These are phyloP conservation scores for Oryzaephilus surinamensis DNA, from an alignment of 1,140 invertebrate genomes.

Conservation along the genomic window DNA sequence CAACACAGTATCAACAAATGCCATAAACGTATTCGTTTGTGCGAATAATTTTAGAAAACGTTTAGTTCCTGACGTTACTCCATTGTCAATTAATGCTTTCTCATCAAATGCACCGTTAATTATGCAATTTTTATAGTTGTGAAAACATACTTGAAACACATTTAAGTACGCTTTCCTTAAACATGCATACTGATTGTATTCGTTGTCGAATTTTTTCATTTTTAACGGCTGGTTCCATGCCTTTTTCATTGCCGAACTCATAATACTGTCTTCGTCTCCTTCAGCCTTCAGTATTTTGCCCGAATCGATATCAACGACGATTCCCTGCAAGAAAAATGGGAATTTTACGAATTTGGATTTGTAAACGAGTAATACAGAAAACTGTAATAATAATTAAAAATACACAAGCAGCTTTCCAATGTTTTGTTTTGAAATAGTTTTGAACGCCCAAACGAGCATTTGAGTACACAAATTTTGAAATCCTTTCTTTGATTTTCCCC, in stretches of 20 bases:
- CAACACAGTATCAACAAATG: constrained; percentile 34
- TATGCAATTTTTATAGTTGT: constrained; percentile 48
- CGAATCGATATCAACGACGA: constrained; percentile 55
- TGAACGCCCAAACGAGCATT: constrained; percentile 1
- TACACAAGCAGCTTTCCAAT: neutral
- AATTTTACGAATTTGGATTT: constrained; percentile 1
- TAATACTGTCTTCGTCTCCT: constrained; percentile 52
- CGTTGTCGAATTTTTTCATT: constrained; percentile 31
- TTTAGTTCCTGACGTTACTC: constrained; percentile 48
- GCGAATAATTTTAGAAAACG: constrained; percentile 74
- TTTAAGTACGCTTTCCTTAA: constrained; percentile 56
- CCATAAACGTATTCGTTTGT: constrained; percentile 68
- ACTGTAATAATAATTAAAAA: neutral
- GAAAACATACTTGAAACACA: constrained; percentile 53
- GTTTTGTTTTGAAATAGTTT: neutral
- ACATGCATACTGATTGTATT: constrained; percentile 39
- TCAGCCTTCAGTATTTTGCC: constrained; percentile 41
- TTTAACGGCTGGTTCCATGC: constrained; percentile 41
- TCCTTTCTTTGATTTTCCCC: neutral
- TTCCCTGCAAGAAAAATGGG: constrained; percentile 39
- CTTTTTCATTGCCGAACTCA: constrained; percentile 49
- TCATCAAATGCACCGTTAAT: constrained; percentile 44
- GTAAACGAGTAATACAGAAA: neutral
- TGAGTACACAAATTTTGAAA: too few relatives aligned
- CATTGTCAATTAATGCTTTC: constrained; percentile 27